Evolutionary conservation across 2,797 vertebrate genomes (phyloP), one percentile per base, ranked within the genome.

Genomic region (Pangasius djambal): DNA sequence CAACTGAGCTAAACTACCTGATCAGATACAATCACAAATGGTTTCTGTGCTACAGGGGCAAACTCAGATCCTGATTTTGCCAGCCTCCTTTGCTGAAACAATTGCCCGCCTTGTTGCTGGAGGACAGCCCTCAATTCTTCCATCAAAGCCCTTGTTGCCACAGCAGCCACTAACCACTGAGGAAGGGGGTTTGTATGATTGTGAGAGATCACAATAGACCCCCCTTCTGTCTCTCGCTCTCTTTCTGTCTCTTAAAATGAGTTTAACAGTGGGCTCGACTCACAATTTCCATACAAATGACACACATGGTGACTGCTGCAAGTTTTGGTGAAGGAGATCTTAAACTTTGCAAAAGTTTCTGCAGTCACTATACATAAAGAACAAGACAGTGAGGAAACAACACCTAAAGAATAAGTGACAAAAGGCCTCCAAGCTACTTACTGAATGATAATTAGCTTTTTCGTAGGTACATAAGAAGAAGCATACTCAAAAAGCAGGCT

Each of bases 201-300:
- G 78, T 55, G 28, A 87, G 28, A 50, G 74, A 69, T 87, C 70
- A 89, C 90, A 89, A 87, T 84, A 75, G 88, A 83, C 15, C 87
- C 77, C 31, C 44, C 22, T 15, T 70, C 52, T 50, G 28, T 28
- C 85, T 65, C 74, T 59, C 40, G 10, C n/a, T 4, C 87, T 25
- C 31, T 74, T 16, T 61, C 40, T 70, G 37, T 55, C n/a, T 85
- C 16, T 59, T 57, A 59, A 72, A 88, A 78, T 78, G 78, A n/a
- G 9, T 70, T 59, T 85, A 85, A 85, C 65, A 70, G 65, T 15
- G 65, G 55, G 12, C 63, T 81, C 5, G 40, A 77, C 48, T 52
- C 59, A 74, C 40, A 69, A 89, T 91, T 85, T 86, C 83, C 90
- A 91, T 89, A 87, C 82, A 87, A 90, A 89, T 85, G 88, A 67